Percentiles rank a stretch among this genome's conserved stretches.
Conservation (phyloP, 2,797 vertebrate species). For the Sebastes taczanowskii region DNA sequence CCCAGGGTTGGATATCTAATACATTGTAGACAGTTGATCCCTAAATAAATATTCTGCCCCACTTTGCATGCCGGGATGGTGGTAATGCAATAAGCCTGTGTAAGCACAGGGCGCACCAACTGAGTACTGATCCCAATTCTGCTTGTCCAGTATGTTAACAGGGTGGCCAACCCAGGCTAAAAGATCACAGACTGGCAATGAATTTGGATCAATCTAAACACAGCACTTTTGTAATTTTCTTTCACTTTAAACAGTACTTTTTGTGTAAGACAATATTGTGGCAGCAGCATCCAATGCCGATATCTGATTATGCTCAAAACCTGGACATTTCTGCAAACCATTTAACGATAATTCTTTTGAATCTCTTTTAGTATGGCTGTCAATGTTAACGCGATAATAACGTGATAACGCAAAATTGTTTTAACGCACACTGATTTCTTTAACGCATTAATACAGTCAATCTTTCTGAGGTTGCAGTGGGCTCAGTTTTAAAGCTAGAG, state of each 20-base stretch:
- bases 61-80: slow-evolving; percentile 56
- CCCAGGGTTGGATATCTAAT: slow-evolving; percentile 53
- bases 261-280: not conserved
- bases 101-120: slow-evolving; percentile 43
- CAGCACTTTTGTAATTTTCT: not conserved
- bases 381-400: not conserved
- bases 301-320: not conserved
- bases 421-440: too few relatives aligned
- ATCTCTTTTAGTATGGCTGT: not conserved
- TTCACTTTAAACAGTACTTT: not conserved
- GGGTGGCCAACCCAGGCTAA: not conserved
- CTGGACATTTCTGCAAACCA: not conserved
- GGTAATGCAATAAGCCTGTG: slow-evolving; percentile 68
- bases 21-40: slow-evolving; percentile 63
- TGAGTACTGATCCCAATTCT: slow-evolving; percentile 38
- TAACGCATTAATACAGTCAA: too few relatives aligned
- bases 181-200: slow-evolving; percentile 1
- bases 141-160: slow-evolving; percentile 31
- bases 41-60: slow-evolving; percentile 66
- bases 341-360: slow-evolving; percentile 6
- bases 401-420: too few relatives aligned
- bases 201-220: slow-evolving; percentile 4
- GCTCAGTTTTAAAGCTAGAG: too few relatives aligned
- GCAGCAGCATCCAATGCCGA: not conserved
- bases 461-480: too few relatives aligned